Evolutionary conservation across 2,113 vertebrate genomes (phyloP).

Genomic region (Equus przewalskii): DNA sequence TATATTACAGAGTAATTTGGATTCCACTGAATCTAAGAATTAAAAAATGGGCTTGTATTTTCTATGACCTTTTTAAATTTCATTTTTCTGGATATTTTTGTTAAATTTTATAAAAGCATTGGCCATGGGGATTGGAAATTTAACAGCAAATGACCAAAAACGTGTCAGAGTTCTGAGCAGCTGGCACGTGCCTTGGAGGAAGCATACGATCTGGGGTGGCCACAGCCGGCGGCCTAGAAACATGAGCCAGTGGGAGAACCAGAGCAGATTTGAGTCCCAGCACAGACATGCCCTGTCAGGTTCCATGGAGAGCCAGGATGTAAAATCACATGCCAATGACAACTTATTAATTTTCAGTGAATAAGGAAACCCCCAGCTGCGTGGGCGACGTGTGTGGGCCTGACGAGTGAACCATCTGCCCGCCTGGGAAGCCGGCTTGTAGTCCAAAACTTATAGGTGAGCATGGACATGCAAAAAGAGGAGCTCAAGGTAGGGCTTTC

Average conservation of each 20-base stretch:
- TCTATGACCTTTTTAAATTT: not conserved
- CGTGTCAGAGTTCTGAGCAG: not conserved
- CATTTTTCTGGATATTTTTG: conserved; percentile 20
- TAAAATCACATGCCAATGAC: conserved; percentile 21
- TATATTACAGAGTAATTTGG: not conserved
- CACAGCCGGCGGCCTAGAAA: conserved; percentile 28
- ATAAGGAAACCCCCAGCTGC: not conserved
- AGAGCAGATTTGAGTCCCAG: not conserved
- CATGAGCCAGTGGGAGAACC: not conserved
- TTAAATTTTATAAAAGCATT: conserved; percentile 26
- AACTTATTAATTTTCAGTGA: conserved; percentile 12
- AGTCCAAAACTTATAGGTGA: not conserved
- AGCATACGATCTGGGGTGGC: not conserved
- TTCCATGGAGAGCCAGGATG: not conserved
- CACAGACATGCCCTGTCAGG: not conserved
- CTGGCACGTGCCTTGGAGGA: not conserved
- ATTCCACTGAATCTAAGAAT: not conserved
- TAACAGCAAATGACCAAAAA: not conserved
- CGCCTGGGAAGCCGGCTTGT: not conserved
- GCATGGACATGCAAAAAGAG: not conserved
- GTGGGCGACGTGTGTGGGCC: not conserved
- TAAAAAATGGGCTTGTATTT: not conserved
- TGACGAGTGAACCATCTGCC: not conserved
- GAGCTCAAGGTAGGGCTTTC: not conserved
- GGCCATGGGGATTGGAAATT: not conserved